Evolutionary conservation across 2,888 invertebrate genomes (phyloP).

Genomic region (Scaptomyza flava): DNA sequence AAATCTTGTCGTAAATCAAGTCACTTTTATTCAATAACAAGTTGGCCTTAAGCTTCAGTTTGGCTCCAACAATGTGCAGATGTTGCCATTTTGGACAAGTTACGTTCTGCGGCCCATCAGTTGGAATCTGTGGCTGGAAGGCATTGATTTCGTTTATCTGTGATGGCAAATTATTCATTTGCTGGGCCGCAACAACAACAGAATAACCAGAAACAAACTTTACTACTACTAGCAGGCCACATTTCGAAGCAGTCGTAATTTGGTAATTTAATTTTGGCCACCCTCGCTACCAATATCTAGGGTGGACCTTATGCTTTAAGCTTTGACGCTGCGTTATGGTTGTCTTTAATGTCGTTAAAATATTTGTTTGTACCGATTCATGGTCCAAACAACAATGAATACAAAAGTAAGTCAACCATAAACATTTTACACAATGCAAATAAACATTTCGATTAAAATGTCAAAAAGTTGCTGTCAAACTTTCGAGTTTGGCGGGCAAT

Average conservation of each 20-base stretch:
- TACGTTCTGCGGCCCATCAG: conserved; percentile 35
- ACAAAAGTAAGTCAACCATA: conserved; percentile 67
- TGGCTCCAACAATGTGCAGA: conserved; percentile 51
- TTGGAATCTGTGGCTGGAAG: conserved; percentile 11
- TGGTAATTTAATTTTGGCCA: conserved; percentile 63
- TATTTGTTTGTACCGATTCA: too few relatives aligned
- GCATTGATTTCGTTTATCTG: conserved; percentile 77
- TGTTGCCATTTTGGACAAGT: conserved; percentile 65
- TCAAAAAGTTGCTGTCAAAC: conserved; percentile 44
- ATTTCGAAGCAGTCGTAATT: conserved; percentile 46
- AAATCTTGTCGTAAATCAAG: conserved; percentile 74
- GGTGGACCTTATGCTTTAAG: conserved; percentile 8
- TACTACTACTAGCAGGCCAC: conserved; percentile 20
- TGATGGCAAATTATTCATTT: conserved; percentile 72
- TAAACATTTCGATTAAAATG: conserved; percentile 21
- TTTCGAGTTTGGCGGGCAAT: conserved; percentile 27
- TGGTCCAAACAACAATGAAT: conserved; percentile 1
- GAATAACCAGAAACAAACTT: conserved; percentile 27
- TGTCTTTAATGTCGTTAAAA: conserved; percentile 30
- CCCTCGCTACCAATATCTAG: conserved; percentile 15
- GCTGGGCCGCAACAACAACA: conserved; percentile 33
- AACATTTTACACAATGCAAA: conserved; percentile 63
- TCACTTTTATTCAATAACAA: conserved; percentile 77
- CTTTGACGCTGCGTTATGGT: conserved; percentile 6
- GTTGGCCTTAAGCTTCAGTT: conserved; percentile 32